phyloP scores from a whole-genome alignment of 2,113 vertebrate genomes.

The Rutilus rutilus region DNA sequence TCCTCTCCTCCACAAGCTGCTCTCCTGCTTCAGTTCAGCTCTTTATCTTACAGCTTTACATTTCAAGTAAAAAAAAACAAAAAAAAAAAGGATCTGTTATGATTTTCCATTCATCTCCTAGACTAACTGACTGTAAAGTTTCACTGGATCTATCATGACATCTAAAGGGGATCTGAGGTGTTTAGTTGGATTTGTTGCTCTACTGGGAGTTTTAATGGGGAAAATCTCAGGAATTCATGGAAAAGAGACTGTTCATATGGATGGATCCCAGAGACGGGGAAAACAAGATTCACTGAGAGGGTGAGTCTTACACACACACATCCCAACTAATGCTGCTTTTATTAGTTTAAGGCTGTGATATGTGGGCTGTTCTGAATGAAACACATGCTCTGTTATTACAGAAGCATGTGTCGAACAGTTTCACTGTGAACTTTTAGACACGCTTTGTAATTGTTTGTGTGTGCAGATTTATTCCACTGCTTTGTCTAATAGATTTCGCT shows the following conservation, averaged over 20 bases:
- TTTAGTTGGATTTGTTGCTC: slow-evolving; percentile 71
- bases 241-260: slow-evolving; percentile 41
- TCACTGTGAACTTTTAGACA: neutral
- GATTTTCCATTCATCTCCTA: neutral
- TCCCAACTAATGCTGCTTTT: neutral
- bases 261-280: slow-evolving; percentile 67
- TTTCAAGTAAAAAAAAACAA: neutral
- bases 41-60: neutral
- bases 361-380: neutral
- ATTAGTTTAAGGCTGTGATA: neutral
- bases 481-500: neutral
- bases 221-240: slow-evolving; percentile 57
- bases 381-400: neutral
- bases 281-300: slow-evolving; percentile 80
- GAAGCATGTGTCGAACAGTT: neutral
- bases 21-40: neutral
- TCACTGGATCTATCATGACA: slow-evolving; percentile 62
- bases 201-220: slow-evolving; percentile 50
- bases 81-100: neutral
- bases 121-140: neutral
- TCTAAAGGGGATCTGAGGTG: slow-evolving; percentile 57
- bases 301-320: slow-evolving; percentile 61
- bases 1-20: neutral
- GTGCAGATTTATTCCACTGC: neutral
- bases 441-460: neutral